A percentile compares a stretch with the other conserved stretches of the same genome.
phyloP scores from a whole-genome alignment of 1,140 invertebrate species.

The Elysia chlorotica region DNA sequence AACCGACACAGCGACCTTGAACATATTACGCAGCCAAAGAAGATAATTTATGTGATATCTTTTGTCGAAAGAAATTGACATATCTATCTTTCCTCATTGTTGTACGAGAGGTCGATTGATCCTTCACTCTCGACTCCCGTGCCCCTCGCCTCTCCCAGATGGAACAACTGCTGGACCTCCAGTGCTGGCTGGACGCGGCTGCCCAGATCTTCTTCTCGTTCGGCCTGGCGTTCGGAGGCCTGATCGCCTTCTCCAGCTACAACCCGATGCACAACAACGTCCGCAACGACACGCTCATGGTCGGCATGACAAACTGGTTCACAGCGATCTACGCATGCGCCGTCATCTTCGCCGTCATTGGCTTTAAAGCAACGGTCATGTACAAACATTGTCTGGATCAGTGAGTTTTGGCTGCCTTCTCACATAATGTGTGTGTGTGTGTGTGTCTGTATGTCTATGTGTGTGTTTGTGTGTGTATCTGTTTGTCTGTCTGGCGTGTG shows the following conservation, averaged over 20 bases:
- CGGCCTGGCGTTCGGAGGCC: constrained; percentile 86
- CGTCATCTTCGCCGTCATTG: constrained; percentile 92
- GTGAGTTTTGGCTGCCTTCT: too few relatives aligned
- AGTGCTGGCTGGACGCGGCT: constrained; percentile 81
- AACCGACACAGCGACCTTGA: too few relatives aligned
- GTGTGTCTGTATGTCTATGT: too few relatives aligned
- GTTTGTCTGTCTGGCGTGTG: too few relatives aligned
- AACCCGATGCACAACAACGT: constrained; percentile 73
- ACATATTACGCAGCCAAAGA: too few relatives aligned
- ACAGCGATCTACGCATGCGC: constrained; percentile 96
- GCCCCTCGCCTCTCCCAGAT: constrained; percentile 37
- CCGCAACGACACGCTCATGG: constrained; percentile 81
- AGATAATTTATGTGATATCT: too few relatives aligned
- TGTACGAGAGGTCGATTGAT: too few relatives aligned
- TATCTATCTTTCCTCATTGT: too few relatives aligned
- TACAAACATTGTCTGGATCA: constrained; percentile 43
- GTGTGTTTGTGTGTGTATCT: too few relatives aligned
- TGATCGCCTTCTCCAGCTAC: constrained; percentile 89
- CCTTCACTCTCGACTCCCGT: too few relatives aligned
- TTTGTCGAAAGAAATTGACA: too few relatives aligned
- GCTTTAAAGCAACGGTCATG: constrained; percentile 81
- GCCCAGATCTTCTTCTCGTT: constrained; percentile 89
- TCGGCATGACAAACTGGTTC: constrained; percentile 90
- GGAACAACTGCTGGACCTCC: constrained; percentile 43
- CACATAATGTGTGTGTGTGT: too few relatives aligned